Evolutionary conservation across 2,113 vertebrate species (phyloP).

Genomic region (Halichoeres trimaculatus): DNA sequence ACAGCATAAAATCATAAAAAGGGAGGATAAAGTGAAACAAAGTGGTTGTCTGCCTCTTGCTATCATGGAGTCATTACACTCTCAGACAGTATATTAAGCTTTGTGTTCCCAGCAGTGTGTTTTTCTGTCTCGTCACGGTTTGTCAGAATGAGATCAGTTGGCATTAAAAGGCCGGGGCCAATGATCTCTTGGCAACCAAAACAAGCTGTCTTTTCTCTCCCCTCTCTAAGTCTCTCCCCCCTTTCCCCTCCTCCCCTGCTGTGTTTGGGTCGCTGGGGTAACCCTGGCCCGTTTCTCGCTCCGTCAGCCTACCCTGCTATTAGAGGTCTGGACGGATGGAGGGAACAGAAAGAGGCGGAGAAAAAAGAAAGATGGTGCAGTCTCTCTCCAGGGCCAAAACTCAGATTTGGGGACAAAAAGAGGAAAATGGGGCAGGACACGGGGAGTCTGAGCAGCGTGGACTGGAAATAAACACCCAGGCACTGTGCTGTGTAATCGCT

Average conservation of each 20-base stretch:
- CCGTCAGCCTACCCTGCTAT: constrained; percentile 79
- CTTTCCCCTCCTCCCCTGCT: constrained; percentile 50
- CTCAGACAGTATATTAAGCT: neutral
- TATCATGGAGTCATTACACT: neutral
- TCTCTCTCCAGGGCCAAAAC: constrained; percentile 25
- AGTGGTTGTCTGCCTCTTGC: neutral
- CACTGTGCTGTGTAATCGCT: constrained; percentile 23
- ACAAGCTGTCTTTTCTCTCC: constrained; percentile 59
- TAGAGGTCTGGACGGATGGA: constrained; percentile 77
- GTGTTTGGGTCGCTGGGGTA: constrained; percentile 76
- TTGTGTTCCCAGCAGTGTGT: neutral
- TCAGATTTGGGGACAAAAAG: constrained; percentile 55
- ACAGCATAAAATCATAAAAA: neutral
- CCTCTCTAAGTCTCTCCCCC: constrained; percentile 15
- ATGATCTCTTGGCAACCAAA: constrained; percentile 64
- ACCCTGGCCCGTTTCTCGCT: constrained; percentile 74
- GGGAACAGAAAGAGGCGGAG: constrained; percentile 60
- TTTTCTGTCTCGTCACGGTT: constrained; percentile 28
- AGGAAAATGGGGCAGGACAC: constrained; percentile 24
- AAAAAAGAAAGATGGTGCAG: constrained; percentile 49
- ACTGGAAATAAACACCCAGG: constrained; percentile 46
- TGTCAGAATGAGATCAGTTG: constrained; percentile 52
- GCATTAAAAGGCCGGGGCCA: constrained; percentile 41
- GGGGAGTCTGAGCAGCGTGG: constrained; percentile 15
- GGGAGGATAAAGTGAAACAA: neutral